Conservation (phyloP, 2,797 vertebrate genomes). For the Xiphorhynchus erythropygius region DNA sequence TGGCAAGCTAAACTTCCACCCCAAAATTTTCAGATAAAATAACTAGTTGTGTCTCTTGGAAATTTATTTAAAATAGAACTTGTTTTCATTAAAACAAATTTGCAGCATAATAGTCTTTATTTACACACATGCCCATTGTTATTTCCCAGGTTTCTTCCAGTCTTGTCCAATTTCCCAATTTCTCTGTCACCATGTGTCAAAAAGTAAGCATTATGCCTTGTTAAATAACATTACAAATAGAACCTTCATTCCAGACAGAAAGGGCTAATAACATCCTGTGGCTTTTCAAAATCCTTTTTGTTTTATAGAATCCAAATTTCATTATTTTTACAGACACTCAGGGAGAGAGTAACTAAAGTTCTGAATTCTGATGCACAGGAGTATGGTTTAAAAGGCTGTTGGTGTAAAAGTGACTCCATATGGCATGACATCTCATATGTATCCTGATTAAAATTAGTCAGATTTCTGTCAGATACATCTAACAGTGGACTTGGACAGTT, state of each 20-base stretch:
- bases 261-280: slow-evolving; percentile 22
- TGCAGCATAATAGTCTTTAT: background rate
- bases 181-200: slow-evolving; percentile 38
- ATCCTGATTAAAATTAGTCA: background rate
- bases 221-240: slow-evolving; percentile 50
- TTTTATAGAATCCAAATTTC: slow-evolving; percentile 30
- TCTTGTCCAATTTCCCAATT: background rate
- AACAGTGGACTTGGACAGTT: background rate
- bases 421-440: background rate
- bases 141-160: slow-evolving; percentile 28
- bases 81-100: slow-evolving; percentile 11
- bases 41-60: slow-evolving; percentile 1
- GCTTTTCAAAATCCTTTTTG: slow-evolving; percentile 48
- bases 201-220: slow-evolving; percentile 53
- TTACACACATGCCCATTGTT: background rate
- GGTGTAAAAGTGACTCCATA: background rate
- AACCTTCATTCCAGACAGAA: slow-evolving; percentile 14
- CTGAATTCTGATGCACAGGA: background rate
- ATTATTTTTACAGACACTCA: slow-evolving; percentile 8
- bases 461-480: background rate
- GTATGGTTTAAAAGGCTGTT: background rate
- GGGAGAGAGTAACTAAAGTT: background rate
- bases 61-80: slow-evolving; percentile 3
- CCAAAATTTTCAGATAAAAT: slow-evolving; percentile 7
- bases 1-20: background rate